phyloP scores from a whole-genome alignment of 2,113 vertebrate species.

The Phalacrocorax brasilianus region DNA sequence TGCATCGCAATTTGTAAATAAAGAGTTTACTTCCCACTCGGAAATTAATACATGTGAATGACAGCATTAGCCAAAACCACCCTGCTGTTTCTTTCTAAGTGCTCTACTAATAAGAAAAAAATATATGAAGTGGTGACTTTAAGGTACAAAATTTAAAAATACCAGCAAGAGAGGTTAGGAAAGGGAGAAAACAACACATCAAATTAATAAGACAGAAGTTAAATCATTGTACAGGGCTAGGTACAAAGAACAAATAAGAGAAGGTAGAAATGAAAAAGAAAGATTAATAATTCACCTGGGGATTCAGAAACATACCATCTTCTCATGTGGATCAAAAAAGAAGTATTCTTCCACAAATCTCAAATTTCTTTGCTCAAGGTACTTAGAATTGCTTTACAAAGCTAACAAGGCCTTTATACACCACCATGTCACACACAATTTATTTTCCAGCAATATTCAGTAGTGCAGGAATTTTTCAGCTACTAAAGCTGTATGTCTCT shows the following conservation, averaged over 20 bases:
- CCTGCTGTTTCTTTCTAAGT: neutral
- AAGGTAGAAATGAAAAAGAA: neutral
- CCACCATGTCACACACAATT: rapidly evolving
- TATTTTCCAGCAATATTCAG: neutral
- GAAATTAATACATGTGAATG: neutral
- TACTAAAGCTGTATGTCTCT: neutral
- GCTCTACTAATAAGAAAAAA: neutral
- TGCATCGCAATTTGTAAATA: neutral
- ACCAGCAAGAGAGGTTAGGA: neutral
- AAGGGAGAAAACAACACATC: neutral
- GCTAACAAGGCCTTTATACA: neutral
- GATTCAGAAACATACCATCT: neutral
- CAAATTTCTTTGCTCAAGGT: neutral
- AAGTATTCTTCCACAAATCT: neutral
- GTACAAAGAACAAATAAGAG: neutral
- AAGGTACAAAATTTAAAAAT: neutral
- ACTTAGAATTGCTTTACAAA: neutral
- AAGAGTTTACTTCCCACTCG: neutral
- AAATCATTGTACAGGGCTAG: neutral
- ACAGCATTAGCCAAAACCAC: neutral
- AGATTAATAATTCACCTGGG: neutral
- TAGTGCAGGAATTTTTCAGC: neutral
- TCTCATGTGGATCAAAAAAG: neutral
- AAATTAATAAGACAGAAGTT: neutral
- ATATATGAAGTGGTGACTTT: neutral